Evolutionary conservation across 37 sponge, comb jelly and placozoan genomes (phyloP).

Genomic region (Halichondria panicea): DNA sequence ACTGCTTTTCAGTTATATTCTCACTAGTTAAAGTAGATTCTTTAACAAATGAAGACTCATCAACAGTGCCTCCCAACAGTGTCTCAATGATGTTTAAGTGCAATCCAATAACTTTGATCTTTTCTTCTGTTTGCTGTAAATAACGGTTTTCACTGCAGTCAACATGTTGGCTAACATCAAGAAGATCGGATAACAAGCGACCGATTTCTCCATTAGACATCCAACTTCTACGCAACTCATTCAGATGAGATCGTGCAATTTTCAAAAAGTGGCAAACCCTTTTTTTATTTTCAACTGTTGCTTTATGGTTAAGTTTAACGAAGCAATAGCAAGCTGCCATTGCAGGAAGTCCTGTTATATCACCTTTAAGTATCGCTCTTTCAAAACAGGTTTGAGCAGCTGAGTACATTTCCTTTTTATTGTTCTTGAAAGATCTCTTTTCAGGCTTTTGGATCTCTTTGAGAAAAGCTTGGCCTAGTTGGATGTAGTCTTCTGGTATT

Average conservation of each 20-base stretch:
- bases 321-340: too few relatives aligned
- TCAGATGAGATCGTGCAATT: neutral
- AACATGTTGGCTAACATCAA: conserved; percentile 10
- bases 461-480: neutral
- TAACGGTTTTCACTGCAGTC: conserved; percentile 1
- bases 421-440: too few relatives aligned
- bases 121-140: neutral
- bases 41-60: conserved; percentile 5
- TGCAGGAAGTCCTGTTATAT: too few relatives aligned
- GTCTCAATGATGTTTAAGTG: conserved; percentile 2
- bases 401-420: neutral
- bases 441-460: too few relatives aligned
- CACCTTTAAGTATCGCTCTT: neutral
- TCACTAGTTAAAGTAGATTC: too few relatives aligned
- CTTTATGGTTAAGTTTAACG: too few relatives aligned
- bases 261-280: too few relatives aligned
- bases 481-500: conserved; percentile 1
- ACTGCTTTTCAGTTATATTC: neutral
- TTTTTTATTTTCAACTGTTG: too few relatives aligned
- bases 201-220: conserved; percentile 6
- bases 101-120: conserved; percentile 4
- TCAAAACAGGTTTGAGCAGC: neutral
- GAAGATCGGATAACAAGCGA: neutral
- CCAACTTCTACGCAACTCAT: conserved; percentile 1
- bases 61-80: neutral